Evolutionary conservation across 2,888 invertebrate species (phyloP).

Genomic region (Atrina japonica): DNA sequence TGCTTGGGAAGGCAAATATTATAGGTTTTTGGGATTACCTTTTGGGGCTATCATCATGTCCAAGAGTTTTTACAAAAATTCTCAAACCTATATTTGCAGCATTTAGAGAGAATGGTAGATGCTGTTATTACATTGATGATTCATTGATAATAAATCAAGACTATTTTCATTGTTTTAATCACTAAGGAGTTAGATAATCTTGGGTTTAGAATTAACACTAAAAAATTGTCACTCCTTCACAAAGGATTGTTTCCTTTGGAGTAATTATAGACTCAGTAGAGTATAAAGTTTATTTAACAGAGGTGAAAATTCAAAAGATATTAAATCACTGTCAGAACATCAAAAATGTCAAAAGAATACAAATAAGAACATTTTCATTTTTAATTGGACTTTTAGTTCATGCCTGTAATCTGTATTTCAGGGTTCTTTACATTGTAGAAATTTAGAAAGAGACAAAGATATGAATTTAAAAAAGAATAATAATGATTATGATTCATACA

Average conservation of each 20-base stretch:
- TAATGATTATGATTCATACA: slow-evolving; percentile 7
- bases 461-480: slow-evolving; percentile 1
- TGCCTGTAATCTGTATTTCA: not conserved
- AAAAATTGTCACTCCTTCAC: slow-evolving; percentile 39
- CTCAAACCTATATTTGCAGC: slow-evolving; percentile 43
- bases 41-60: slow-evolving; percentile 41
- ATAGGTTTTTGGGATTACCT: slow-evolving; percentile 29
- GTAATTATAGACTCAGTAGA: slow-evolving; percentile 44
- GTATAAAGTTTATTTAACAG: slow-evolving; percentile 31
- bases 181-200: slow-evolving; percentile 22
- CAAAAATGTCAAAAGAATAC: not conserved
- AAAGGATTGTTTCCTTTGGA: slow-evolving; percentile 48
- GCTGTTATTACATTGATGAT: slow-evolving; percentile 51
- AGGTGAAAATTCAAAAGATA: slow-evolving; percentile 43
- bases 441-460: slow-evolving; percentile 40
- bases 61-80: slow-evolving; percentile 42
- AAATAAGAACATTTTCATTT: not conserved
- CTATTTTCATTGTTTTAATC: slow-evolving; percentile 3
- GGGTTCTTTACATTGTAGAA: slow-evolving; percentile 43
- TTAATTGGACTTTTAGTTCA: not conserved
- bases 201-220: slow-evolving; percentile 39
- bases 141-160: slow-evolving; percentile 45
- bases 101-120: slow-evolving; percentile 32
- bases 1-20: slow-evolving; percentile 28
- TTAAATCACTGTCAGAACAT: not conserved